These are phyloP conservation scores for Epizoanthus rinbou DNA, from an alignment of 92 coral and sea anemone genomes.

Conservation along the genomic window DNA sequence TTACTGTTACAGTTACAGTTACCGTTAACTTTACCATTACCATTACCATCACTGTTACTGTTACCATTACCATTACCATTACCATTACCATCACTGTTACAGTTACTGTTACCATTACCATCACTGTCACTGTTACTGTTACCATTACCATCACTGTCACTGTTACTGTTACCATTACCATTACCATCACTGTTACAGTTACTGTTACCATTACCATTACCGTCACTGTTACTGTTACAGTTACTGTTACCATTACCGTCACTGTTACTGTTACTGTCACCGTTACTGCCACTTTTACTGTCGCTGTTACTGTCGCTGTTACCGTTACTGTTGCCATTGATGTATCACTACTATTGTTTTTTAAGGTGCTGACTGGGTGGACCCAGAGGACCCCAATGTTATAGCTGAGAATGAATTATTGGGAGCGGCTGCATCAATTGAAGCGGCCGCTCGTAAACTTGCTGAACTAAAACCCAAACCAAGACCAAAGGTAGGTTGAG, in stretches of 20 bases:
- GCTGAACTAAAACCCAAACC: slow-evolving; percentile 99
- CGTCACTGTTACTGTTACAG: neutral
- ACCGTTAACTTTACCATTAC: neutral
- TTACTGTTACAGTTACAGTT: neutral
- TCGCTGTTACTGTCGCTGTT: neutral
- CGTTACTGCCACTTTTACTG: neutral
- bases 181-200: slow-evolving; percentile 1
- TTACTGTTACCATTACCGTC: neutral
- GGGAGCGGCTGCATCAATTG: slow-evolving; percentile 98
- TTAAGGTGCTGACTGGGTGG: slow-evolving; percentile 94
- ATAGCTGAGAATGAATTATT: slow-evolving; percentile 97
- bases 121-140: slow-evolving; percentile 8
- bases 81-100: slow-evolving; percentile 15
- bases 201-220: slow-evolving; percentile 8
- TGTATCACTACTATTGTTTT: neutral
- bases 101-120: neutral
- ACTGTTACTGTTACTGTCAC: slow-evolving; percentile 5
- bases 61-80: neutral
- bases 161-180: slow-evolving; percentile 1
- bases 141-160: neutral
- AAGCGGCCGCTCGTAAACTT: slow-evolving; percentile 98
- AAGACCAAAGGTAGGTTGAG: slow-evolving; percentile 83
- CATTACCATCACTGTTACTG: neutral
- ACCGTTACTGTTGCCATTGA: neutral
- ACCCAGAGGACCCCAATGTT: slow-evolving; percentile 98